phyloP scores from a whole-genome alignment of 2,113 vertebrate genomes.

The Anguilla japonica region DNA sequence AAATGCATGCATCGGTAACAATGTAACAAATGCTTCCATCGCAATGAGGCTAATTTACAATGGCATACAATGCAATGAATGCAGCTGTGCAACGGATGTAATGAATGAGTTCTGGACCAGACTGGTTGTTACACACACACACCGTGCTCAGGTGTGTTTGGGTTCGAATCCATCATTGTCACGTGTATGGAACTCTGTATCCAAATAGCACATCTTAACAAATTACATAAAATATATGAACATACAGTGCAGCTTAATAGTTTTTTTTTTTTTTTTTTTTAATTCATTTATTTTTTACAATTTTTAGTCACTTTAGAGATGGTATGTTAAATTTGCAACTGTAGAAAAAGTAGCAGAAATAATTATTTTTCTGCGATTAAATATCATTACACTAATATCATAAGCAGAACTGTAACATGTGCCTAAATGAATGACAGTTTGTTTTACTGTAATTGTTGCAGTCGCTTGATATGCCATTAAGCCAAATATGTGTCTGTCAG shows the following conservation, averaged over 20 bases:
- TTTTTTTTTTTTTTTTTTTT: too few species aligned
- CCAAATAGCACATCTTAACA: too few species aligned
- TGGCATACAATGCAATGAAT: background rate
- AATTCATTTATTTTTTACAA: too few species aligned
- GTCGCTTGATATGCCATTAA: slow-evolving; percentile 99
- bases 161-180: too few species aligned
- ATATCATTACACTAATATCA: background rate
- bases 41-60: background rate
- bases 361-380: background rate
- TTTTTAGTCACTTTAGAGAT: too few species aligned
- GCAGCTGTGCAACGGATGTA: background rate
- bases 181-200: too few species aligned
- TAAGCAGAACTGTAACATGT: background rate
- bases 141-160: background rate
- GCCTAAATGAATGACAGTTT: slow-evolving; percentile 99
- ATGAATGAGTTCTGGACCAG: background rate
- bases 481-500: slow-evolving; percentile 96
- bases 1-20: too few species aligned
- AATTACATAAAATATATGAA: too few species aligned
- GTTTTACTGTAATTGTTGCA: slow-evolving; percentile 88
- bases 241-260: too few species aligned
- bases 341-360: background rate
- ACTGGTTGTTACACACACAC: too few species aligned
- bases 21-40: background rate
- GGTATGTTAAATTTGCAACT: too few species aligned